Evolutionary conservation across 2,113 vertebrate genomes (phyloP).

Genomic region (Corvus moneduloides): DNA sequence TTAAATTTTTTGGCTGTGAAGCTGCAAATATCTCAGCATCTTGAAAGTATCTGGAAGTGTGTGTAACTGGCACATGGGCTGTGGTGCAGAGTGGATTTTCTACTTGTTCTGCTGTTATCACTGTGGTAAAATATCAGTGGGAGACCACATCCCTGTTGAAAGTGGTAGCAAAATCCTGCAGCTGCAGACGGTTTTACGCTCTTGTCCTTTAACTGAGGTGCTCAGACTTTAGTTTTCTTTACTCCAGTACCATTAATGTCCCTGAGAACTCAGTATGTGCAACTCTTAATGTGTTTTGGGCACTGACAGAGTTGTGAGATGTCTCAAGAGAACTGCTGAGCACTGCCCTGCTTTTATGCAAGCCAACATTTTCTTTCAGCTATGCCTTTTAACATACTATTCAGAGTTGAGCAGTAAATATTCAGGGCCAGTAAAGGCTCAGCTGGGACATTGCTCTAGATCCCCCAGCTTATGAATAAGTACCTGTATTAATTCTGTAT

Average conservation of each 20-base stretch:
- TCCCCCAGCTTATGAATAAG: not conserved
- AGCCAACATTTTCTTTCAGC: not conserved
- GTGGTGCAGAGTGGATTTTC: not conserved
- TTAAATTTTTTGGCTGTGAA: not conserved
- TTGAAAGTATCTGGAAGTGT: not conserved
- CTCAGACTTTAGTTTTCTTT: not conserved
- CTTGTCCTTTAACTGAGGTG: not conserved
- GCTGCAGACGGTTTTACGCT: not conserved
- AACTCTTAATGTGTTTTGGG: not conserved
- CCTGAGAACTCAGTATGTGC: not conserved
- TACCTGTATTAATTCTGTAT: not conserved
- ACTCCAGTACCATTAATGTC: not conserved
- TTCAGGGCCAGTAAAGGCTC: not conserved
- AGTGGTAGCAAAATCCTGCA: not conserved
- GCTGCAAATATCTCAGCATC: not conserved
- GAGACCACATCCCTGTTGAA: not conserved
- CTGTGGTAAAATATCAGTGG: not conserved
- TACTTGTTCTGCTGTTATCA: not conserved
- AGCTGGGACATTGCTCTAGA: not conserved
- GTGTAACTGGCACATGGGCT: not conserved
- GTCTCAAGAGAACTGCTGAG: not conserved
- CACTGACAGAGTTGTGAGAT: not conserved
- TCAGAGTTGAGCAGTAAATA: not conserved
- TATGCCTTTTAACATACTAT: not conserved
- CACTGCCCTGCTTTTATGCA: not conserved